Conservation (phyloP, 2,888 invertebrate genomes). For the Chelonus formosanus region DNA sequence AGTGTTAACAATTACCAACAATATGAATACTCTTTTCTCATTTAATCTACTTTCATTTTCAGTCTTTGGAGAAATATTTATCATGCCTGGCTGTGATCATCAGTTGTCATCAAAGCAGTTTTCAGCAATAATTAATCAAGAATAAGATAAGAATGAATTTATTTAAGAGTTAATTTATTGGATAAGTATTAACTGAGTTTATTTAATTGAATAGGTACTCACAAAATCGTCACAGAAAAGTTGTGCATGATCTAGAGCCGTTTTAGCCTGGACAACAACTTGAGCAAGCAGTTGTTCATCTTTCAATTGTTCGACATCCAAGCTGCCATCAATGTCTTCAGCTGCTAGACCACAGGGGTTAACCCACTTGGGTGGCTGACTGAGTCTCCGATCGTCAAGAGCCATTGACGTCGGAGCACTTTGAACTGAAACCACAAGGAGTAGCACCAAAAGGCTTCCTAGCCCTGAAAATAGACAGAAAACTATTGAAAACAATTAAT, state of each 20-base stretch:
- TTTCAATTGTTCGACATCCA: conserved; percentile 56
- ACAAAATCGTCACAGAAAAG: conserved; percentile 66
- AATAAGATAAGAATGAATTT: too few relatives aligned
- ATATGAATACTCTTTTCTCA: too few relatives aligned
- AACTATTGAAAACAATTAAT: conserved; percentile 3
- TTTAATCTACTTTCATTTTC: too few relatives aligned
- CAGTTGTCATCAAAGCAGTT: too few relatives aligned
- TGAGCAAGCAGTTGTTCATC: conserved; percentile 63
- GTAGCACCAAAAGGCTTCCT: conserved; percentile 56
- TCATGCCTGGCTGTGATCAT: too few relatives aligned
- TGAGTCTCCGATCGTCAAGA: conserved; percentile 51
- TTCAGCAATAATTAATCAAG: too few relatives aligned
- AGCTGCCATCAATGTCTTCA: conserved; percentile 54
- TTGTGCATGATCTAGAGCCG: conserved; percentile 64
- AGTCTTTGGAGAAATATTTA: too few relatives aligned
- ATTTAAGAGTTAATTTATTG: too few relatives aligned
- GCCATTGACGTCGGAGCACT: conserved; percentile 57
- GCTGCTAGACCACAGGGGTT: conserved; percentile 66
- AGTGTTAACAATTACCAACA: too few relatives aligned
- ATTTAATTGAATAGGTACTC: conserved; percentile 56
- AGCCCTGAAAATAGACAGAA: conserved; percentile 52
- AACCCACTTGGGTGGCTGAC: conserved; percentile 66
- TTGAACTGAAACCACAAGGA: conserved; percentile 55
- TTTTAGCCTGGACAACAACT: conserved; percentile 65
- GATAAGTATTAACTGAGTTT: not conserved